These are phyloP conservation scores for Turnix velox DNA, from an alignment of 2,113 vertebrate genomes.

Conservation along the genomic window DNA sequence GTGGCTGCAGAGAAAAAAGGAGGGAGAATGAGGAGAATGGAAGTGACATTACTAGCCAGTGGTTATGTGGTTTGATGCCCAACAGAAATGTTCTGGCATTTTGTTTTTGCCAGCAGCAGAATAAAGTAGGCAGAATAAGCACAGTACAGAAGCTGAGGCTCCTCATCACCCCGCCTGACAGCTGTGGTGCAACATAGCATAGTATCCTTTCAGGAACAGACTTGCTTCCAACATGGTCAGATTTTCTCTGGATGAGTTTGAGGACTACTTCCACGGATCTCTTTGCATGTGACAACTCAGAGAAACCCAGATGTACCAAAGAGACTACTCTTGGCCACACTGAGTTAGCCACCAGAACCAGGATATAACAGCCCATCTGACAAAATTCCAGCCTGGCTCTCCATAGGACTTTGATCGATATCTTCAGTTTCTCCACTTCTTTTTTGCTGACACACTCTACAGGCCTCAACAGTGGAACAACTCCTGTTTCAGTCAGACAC, in stretches of 20 bases:
- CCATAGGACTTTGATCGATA: neutral
- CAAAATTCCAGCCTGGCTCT: neutral
- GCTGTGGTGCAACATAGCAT: neutral
- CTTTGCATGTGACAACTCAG: neutral
- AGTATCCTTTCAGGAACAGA: neutral
- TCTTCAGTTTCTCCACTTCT: neutral
- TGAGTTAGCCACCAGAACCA: too few species aligned
- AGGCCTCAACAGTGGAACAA: neutral
- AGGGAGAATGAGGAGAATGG: neutral
- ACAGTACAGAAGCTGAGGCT: neutral
- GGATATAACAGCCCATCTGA: neutral
- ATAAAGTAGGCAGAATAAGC: neutral
- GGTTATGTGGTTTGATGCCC: neutral
- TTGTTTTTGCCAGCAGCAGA: neutral
- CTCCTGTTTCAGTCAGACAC: neutral
- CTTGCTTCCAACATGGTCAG: neutral
- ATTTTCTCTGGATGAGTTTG: neutral
- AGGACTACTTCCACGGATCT: neutral
- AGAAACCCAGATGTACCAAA: neutral
- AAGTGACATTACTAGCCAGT: neutral
- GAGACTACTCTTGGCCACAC: neutral
- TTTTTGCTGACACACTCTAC: neutral
- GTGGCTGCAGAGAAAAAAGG: neutral
- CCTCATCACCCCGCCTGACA: neutral
- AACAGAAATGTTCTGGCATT: neutral